Evolutionary conservation across 2,888 invertebrate species (phyloP).

Genomic region (Polymixis flavicincta): DNA sequence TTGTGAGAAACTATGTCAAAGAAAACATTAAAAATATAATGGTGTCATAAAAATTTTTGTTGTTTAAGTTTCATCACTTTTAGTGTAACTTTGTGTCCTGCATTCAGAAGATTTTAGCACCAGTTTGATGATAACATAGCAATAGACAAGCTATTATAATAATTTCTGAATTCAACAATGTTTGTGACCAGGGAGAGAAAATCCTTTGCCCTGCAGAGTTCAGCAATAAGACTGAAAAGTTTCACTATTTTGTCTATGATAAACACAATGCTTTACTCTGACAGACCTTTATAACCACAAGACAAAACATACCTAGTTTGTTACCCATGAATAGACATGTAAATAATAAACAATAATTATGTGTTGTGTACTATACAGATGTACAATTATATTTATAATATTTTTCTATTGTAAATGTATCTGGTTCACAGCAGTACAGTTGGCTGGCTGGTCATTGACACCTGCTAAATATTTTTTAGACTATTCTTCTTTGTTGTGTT

Average conservation of each 20-base stretch:
- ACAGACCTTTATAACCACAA: constrained; percentile 36
- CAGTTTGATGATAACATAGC: not conserved
- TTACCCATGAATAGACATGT: constrained; percentile 42
- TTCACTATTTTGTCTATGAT: constrained; percentile 45
- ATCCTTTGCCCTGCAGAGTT: not conserved
- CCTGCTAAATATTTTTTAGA: constrained; percentile 29
- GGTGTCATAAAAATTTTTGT: not conserved
- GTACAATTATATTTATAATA: constrained; percentile 14
- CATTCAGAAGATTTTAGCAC: not conserved
- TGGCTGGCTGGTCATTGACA: constrained; percentile 56
- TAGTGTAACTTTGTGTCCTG: not conserved
- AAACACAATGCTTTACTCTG: constrained; percentile 5
- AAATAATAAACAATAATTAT: constrained; percentile 58
- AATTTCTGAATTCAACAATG: too few species aligned
- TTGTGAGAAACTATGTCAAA: constrained; percentile 34
- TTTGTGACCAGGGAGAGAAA: not conserved
- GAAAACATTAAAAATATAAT: constrained; percentile 25
- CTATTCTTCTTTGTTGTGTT: constrained; percentile 42
- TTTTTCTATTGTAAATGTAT: constrained; percentile 29
- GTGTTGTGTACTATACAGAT: constrained; percentile 26
- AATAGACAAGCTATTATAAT: not conserved
- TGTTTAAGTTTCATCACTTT: constrained; percentile 2
- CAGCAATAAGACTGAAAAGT: constrained; percentile 22
- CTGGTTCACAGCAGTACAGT: constrained; percentile 32
- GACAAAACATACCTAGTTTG: constrained; percentile 36